phyloP scores from a whole-genome alignment of 2,888 invertebrate genomes.

The Heliconius aoede region DNA sequence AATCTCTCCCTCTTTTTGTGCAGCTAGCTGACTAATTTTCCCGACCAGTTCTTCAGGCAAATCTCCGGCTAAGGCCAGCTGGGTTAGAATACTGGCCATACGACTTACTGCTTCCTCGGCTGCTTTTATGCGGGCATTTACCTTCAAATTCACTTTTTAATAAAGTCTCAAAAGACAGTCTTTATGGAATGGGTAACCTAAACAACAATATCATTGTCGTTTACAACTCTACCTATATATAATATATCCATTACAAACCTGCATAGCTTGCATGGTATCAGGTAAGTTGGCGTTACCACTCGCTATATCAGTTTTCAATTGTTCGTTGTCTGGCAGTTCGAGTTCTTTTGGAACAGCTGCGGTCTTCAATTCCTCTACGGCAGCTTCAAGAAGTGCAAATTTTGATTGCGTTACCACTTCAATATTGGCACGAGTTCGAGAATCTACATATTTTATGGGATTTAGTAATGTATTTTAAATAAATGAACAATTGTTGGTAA shows the following conservation, averaged over 20 bases:
- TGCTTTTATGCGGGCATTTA: slow-evolving; percentile 60
- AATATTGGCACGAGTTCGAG: slow-evolving; percentile 58
- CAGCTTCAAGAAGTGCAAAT: slow-evolving; percentile 59
- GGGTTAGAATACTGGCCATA: slow-evolving; percentile 61
- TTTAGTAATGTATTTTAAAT: too few relatives aligned
- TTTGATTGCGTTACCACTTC: slow-evolving; percentile 70
- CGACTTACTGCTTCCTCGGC: slow-evolving; percentile 61
- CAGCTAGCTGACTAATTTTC: slow-evolving; percentile 56
- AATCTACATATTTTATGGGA: slow-evolving; percentile 36
- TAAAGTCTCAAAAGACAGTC: too few relatives aligned
- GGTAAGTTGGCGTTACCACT: slow-evolving; percentile 67
- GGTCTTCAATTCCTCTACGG: slow-evolving; percentile 56
- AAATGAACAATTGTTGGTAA: too few relatives aligned
- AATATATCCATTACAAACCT: slow-evolving; percentile 55
- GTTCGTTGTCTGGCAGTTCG: slow-evolving; percentile 62
- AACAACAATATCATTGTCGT: too few relatives aligned
- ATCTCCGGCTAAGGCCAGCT: slow-evolving; percentile 58
- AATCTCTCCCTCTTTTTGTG: neutral
- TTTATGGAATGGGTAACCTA: too few relatives aligned
- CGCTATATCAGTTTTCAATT: slow-evolving; percentile 60
- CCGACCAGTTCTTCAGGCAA: slow-evolving; percentile 55
- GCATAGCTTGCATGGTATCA: slow-evolving; percentile 73
- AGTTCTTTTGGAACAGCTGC: slow-evolving; percentile 58
- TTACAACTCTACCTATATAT: too few relatives aligned
- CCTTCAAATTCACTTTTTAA: slow-evolving; percentile 48